Evolutionary conservation across 2,888 invertebrate species (phyloP), one percentile per base, ranked within the genome.

Genomic region (Hirtodrosophila alboralis): DNA sequence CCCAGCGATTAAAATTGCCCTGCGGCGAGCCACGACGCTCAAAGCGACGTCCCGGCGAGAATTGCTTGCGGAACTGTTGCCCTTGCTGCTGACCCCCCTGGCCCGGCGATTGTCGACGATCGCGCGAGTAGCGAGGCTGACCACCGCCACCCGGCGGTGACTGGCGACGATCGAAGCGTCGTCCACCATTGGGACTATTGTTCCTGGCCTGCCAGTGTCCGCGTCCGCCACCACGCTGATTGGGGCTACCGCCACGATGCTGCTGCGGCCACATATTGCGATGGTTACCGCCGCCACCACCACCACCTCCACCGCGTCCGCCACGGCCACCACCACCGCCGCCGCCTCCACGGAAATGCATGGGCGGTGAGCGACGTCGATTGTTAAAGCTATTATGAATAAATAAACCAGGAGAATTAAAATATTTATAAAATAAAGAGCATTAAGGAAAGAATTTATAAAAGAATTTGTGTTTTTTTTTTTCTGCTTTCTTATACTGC

Each of bases 311-410:
- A 1, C 64, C 49, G 0, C 65, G 56, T 2, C 64, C 71, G 7
- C 84, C 77, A 0, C 75, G 71, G 3, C 76, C 72, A 9, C 73
- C 73, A 2, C 89, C 85, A 2, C 88, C 84, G n/a, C n/a, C n/a
- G n/a, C n/a, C n/a, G 0, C 80, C 75, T 1, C 78, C 74, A 5
- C 77, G 72, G 26, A 81, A 87, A 53, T 88, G 85, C 70, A 78
- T 83, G 12, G 69, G 60, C 3, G 89, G 89, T 4, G 89, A 87
- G 1, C 89, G 89, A 7, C 89, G 87, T 0, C 89, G 84, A 71
- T 89, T 89, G 26, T 78, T 78, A 6, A 89, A 90, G 33, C 90
- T 90, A 44, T n/a, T n/a, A n/a, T n/a, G n/a, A n/a, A 21, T 30
- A 34, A 5, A 28, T 18, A 10, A 1, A 9, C n/a, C 14, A n/a